Evolutionary conservation across 2,113 vertebrate species (phyloP), one percentile per base, ranked within the genome.

Genomic region (Gadus macrocephalus): DNA sequence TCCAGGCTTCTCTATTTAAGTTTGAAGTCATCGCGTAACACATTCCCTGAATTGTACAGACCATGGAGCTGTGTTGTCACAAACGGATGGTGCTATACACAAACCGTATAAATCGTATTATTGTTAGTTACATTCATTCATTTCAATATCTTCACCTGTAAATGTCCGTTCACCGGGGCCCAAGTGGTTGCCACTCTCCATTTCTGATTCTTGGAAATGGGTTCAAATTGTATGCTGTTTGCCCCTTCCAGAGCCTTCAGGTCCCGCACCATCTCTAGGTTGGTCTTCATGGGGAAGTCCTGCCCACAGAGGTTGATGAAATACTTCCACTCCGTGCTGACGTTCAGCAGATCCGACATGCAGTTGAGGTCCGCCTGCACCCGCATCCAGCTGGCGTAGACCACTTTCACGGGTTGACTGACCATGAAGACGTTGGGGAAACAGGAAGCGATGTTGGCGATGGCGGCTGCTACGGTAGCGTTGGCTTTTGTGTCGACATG

Each of bases 281-380:
- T 96, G 72, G 93, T 95, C 90, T 95, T 95, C 69, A 95, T 89
- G 25, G 94, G 94, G 69, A 96, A 95, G 82, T 96, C 94, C 90
- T 93, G 90, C 2, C 94, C 94, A 62, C 94, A 96, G 0, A 95
- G 91, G 68, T 95, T 96, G 68, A 95, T 92, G 70, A 96, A 80
- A 69, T 95, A 96, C 66, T 92, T 94, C 94, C 94, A 96, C 55
- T 56, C 76, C n/a, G 82, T 53, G 66, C 72, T 90, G 72, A 67
- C 83, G 49, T 71, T 73, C 53, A 91, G 81, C 19, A 96, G 93
- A 71, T 96, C 94, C 72, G 85, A 90, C 93, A 95, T 95, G 79
- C 94, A 96, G 81, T 95, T 95, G 85, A 96, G 86, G 61, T 95
- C 94, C 3, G 94, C 94, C 81, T 95, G 92, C 2, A 96, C 94